Conservation (phyloP, 1,140 invertebrate species). For the Drosophila sp. region DNA sequence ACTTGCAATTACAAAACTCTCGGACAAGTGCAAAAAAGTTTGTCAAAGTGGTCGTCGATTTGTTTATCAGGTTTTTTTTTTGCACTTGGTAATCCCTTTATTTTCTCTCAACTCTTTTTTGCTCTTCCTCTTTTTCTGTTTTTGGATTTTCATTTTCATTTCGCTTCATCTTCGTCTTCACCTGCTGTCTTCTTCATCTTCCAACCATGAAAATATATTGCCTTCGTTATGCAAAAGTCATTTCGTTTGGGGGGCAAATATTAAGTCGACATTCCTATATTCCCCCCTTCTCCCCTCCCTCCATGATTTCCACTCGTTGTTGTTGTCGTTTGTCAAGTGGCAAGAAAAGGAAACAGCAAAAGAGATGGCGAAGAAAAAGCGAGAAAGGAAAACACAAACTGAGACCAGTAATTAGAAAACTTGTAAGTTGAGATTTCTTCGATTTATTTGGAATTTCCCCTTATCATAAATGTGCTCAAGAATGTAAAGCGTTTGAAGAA, state of each 20-base stretch:
- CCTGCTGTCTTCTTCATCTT: neutral
- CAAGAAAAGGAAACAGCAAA: conserved; percentile 7
- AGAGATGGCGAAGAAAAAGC: neutral
- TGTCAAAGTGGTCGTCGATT: conserved; percentile 63
- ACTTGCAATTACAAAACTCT: conserved; percentile 66
- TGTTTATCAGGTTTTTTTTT: conserved; percentile 55
- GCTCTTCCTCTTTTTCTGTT: neutral
- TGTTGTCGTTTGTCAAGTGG: neutral
- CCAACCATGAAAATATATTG: neutral
- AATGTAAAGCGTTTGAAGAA: too few relatives aligned
- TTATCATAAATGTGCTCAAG: too few relatives aligned
- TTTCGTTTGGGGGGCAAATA: conserved; percentile 16
- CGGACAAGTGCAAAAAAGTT: conserved; percentile 48
- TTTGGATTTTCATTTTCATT: neutral
- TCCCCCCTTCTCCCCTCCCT: neutral
- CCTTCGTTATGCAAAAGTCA: conserved; percentile 8
- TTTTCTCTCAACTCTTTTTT: conserved; percentile 10
- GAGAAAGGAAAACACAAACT: neutral
- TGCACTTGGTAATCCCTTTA: conserved; percentile 52
- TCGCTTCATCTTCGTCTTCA: neutral
- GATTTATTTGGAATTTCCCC: neutral
- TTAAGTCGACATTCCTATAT: conserved; percentile 18
- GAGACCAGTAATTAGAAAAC: conserved; percentile 37
- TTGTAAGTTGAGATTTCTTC: conserved; percentile 24
- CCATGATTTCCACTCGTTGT: neutral